These are phyloP conservation scores for Hoplodrina ambigua DNA, from an alignment of 2,888 invertebrate genomes.

Conservation along the genomic window DNA sequence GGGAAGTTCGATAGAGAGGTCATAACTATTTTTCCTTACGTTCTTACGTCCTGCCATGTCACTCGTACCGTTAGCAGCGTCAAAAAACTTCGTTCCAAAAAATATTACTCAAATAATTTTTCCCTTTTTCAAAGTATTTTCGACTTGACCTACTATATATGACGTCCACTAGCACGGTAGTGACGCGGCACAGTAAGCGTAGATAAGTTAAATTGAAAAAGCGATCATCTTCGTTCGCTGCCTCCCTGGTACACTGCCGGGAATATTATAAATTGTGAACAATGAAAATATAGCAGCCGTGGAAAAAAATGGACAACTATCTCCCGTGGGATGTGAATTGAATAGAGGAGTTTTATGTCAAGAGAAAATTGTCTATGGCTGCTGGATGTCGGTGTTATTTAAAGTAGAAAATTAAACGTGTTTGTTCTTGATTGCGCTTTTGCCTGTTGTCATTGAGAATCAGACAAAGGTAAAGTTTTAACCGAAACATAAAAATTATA, in stretches of 20 bases:
- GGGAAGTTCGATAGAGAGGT: no score
- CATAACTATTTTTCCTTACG: no score
- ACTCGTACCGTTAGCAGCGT: no score
- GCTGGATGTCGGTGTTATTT: background rate
- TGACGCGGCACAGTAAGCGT: conserved; percentile 61
- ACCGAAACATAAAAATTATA: no score
- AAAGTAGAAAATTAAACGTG: background rate
- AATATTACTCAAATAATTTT: no score
- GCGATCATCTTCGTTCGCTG: conserved; percentile 73
- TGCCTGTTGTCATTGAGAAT: no score
- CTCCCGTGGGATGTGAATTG: background rate
- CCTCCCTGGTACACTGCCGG: conserved; percentile 54
- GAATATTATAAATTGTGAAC: conserved; percentile 66
- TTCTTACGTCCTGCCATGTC: no score
- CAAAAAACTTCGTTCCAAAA: no score
- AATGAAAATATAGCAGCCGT: conserved; percentile 52
- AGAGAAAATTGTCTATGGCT: background rate
- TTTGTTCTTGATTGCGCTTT: no score
- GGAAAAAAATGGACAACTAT: conserved; percentile 44
- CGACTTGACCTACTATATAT: conserved; percentile 18
- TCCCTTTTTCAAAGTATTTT: background rate
- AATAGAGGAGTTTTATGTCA: conserved; percentile 20
- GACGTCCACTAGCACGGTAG: background rate
- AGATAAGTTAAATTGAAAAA: conserved; percentile 81
- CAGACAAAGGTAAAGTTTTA: no score